Base-by-base conservation (phyloP, 2,113 vertebrate species). In the Perca flavescens region DNA sequence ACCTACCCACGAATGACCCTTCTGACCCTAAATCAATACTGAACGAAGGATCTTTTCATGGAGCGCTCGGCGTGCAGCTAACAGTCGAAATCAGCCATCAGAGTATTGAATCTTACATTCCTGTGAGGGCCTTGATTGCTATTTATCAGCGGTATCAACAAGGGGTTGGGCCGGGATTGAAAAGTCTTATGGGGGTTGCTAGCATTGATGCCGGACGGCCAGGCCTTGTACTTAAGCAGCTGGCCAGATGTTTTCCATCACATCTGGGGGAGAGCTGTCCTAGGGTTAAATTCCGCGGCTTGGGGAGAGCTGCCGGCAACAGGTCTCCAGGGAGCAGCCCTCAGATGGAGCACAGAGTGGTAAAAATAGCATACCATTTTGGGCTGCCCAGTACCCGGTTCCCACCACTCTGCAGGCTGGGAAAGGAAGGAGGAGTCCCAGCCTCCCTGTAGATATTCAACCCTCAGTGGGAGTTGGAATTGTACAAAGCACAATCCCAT, bases 161-260 rank as follows among this genome's bases (percentile, higher is more conserved):
- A 63, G 49, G 75, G 57, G 28, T 64, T 36, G 31, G 50, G 50
- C 76, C 43, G 9, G 17, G 21, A 6, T 9, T 56, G 14, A 40
- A 78, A 4, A 69, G 58, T 21, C 14, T 43, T 43, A 4, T 12
- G 65, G 67, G 77, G 71, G 25, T 80, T 62, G 10, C 62, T 9
- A 65, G 46, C 63, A 28, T 11, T 49, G 65, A 50, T 76, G 58
- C 52, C 67, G 91, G 71, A 74, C 78, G n/a, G 25, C 54, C 60
- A 57, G 63, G 47, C 81, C 87, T 87, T 76, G 74, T 88, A 72
- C 50, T 89, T 62, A 19, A 89, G 86, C 91, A 94, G 86, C 86
- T 91, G 88, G 83, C 90, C 94, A 95, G 94, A 95, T 95, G 95
- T 96, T 96, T 96, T 95, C 93, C 93, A 95, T 95, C 94, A 94